Conservation (phyloP, 2,113 vertebrate genomes). For the Solenodon paradoxus region DNA sequence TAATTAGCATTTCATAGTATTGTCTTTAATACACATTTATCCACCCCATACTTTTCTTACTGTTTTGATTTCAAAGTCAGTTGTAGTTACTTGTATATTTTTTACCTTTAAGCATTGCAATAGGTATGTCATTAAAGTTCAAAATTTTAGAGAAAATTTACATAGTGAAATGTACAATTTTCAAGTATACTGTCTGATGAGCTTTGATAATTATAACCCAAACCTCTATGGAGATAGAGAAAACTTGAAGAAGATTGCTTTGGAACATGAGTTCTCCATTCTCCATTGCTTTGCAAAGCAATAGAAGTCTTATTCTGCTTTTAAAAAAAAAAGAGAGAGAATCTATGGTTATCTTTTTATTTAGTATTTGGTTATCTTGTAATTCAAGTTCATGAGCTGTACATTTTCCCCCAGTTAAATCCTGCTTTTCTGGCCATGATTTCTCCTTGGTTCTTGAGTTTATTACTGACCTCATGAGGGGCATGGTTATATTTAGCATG, state of each 20-base stretch:
- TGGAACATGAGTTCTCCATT: no score
- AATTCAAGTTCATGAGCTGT: not conserved
- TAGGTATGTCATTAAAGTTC: not conserved
- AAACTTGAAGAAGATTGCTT: no score
- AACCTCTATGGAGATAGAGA: not conserved
- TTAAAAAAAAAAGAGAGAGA: no score
- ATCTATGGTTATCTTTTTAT: not conserved
- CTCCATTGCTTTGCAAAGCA: no score
- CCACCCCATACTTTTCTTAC: not conserved
- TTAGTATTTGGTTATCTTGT: not conserved
- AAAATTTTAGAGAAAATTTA: not conserved
- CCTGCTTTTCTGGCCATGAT: not conserved
- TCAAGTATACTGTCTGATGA: not conserved
- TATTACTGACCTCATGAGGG: not conserved
- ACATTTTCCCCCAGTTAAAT: not conserved
- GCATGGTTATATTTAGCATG: not conserved
- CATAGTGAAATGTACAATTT: not conserved
- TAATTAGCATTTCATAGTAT: not conserved
- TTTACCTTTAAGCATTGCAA: not conserved
- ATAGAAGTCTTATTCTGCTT: no score
- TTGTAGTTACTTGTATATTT: not conserved
- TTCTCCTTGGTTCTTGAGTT: not conserved
- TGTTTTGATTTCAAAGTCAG: conserved; percentile 22
- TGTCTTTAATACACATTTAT: not conserved
- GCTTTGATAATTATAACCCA: not conserved